Evolutionary conservation across 2,888 invertebrate species (phyloP), one percentile per base, ranked within the genome.

Genomic region (Pasiphila rectangulata): DNA sequence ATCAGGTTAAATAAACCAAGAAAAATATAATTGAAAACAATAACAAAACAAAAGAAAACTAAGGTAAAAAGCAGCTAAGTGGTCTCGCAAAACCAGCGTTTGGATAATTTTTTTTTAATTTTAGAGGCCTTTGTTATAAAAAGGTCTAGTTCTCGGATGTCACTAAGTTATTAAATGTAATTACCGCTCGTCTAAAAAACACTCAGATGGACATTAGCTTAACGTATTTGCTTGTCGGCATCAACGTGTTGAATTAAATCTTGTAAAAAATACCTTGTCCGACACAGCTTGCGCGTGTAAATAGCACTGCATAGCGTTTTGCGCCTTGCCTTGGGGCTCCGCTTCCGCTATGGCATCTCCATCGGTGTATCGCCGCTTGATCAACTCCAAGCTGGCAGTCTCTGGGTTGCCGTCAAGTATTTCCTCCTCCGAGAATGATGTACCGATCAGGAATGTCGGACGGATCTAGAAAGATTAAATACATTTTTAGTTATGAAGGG

Each of bases 251-350:
- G 6, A 7, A 42, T 32, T 25, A 36, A 24, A 29, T 35, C 9
- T 29, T n/a, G n/a, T 7, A 21, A 21, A 40, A 10, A 9, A 37
- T 25, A 91, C 89, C 92, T 95, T 93, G 57, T 92, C 92, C 0
- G 89, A 57, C 0, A 92, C 83, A 2, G 84, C 84, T 63, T 91
- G 91, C 0, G 77, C 56, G 6, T 81, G 79, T 3, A 91, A 63
- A 55, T 90, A 91, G 55, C 82, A 76, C 57, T 92, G 91, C 85
- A 91, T 89, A 0, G 86, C 80, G 17, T 75, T 73, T 49, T 90
- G 89, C 1, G 74, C 79, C 0, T 56, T 32, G 10, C 79, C 77
- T 0, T 57, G 54, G 0, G 81, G 75, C 23, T 85, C 84, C 39
- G 56, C 63, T 4, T 87, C 86, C 0, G 63, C 63, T 0, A 60